Evolutionary conservation across 30 jellyfish, hydroid and myxozoan genomes (phyloP).

Genomic region (Haliclystus octoradiatus): DNA sequence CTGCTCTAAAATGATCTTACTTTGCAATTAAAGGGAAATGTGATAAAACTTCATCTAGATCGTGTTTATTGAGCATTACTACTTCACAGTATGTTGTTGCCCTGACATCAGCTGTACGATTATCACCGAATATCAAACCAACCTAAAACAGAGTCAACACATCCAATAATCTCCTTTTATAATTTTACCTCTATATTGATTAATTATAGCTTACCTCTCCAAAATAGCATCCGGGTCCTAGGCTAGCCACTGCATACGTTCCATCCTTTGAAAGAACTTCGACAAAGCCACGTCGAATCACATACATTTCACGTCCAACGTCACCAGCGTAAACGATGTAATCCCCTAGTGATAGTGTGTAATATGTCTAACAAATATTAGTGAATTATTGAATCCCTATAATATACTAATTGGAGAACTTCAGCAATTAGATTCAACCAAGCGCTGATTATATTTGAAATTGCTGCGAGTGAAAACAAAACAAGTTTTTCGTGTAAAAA

Average conservation of each 20-base stretch:
- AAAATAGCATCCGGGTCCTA: slow-evolving; percentile 83
- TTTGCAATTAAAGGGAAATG: slow-evolving; percentile 46
- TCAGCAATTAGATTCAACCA: no score
- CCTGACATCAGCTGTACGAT: slow-evolving; percentile 67
- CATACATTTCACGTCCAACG: slow-evolving; percentile 59
- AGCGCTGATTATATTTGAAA: no score
- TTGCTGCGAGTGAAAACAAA: no score
- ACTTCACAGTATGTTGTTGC: slow-evolving; percentile 68
- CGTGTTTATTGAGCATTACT: slow-evolving; percentile 33
- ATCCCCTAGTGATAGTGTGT: slow-evolving; percentile 34
- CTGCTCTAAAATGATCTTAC: no score
- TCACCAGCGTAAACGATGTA: slow-evolving; percentile 57
- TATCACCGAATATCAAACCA: slow-evolving; percentile 57
- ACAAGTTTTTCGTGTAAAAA: no score
- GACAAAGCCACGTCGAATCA: slow-evolving; percentile 60
- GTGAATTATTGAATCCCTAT: neutral
- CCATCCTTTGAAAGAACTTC: slow-evolving; percentile 58
- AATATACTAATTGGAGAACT: no score
- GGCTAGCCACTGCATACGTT: slow-evolving; percentile 44
- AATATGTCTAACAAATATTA: no score
- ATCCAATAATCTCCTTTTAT: no score
- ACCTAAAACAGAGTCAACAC: slow-evolving; percentile 32
- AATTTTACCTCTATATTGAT: no score
- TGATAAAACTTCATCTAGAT: slow-evolving; percentile 25
- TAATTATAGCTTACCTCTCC: slow-evolving; percentile 44